A percentile compares a stretch with the other conserved stretches of the same genome.
These are phyloP conservation scores for Drosophila kanapiae DNA, from an alignment of 1,140 invertebrate genomes.

Conservation along the genomic window DNA sequence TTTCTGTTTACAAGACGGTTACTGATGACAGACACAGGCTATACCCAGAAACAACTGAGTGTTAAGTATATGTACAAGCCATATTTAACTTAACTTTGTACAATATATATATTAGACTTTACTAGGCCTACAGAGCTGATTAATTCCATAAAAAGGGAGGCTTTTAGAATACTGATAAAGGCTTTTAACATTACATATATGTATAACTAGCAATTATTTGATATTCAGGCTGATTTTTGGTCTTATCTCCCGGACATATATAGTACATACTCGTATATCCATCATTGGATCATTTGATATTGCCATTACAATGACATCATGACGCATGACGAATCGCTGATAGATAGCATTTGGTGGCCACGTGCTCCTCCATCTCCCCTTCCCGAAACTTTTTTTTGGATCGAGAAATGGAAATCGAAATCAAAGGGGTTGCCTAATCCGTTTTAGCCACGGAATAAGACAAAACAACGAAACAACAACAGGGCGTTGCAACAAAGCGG, in stretches of 20 bases:
- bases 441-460: conserved; percentile 47
- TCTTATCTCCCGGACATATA: not conserved
- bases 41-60: too few species aligned
- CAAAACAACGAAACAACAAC: conserved; percentile 52
- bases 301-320: conserved; percentile 8
- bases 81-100: too few species aligned
- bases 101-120: too few species aligned
- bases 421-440: conserved; percentile 51
- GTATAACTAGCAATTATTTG: not conserved
- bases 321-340: conserved; percentile 16
- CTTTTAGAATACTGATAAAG: too few species aligned
- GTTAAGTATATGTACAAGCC: too few species aligned
- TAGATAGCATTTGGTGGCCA: conserved; percentile 4
- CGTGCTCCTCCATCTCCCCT: not conserved
- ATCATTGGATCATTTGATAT: conserved; percentile 28
- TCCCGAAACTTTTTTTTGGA: conserved; percentile 22
- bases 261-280: not conserved
- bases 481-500: conserved; percentile 64
- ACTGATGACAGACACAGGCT: too few species aligned
- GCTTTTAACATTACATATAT: too few species aligned
- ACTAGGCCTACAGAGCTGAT: too few species aligned
- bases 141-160: too few species aligned
- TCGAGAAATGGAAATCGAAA: not conserved
- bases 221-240: not conserved
- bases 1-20: too few species aligned